Evolutionary conservation across 2,888 invertebrate species (phyloP), one percentile per base, ranked within the genome.

Genomic region (Acleris laterana): DNA sequence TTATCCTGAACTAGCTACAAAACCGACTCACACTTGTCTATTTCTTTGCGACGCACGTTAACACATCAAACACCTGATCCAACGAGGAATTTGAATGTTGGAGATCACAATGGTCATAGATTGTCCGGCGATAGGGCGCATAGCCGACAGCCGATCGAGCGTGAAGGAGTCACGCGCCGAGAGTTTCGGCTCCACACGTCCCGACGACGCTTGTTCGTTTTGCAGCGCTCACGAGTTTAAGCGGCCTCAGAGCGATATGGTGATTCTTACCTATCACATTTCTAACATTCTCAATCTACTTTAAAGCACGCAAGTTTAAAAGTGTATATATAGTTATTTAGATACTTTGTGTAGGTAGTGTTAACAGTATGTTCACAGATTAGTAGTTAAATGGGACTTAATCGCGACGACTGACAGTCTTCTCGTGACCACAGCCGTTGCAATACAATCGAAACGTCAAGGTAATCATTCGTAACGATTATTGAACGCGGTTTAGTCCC

Each of bases 131-230:
- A 85, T 87, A 85, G 59, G 57, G 49, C 76, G 79, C 87, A 90
- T 90, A 84, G 81, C 89, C 83, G 80, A 83, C 80, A 81, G 72
- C 78, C 89, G 82, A 89, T 90, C 83, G 80, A 84, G 89, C 90
- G 85, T 86, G 84, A 87, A 86, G 80, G 71, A 89, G 91, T 90
- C 90, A 90, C 91, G 91, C 88, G 88, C 85, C 84, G 83, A 82
- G 82, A 85, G 84, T 84, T 88, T 85, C 78, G 81, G 81, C 82
- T 79, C 81, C 85, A 84, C 86, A 88, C 87, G 81, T 83, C 78
- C 72, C 75, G 74, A 74, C 77, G 77, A 75, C 70, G 74, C 52
- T 61, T 65, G 62, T 71, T 70, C 71, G 65, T 69, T 67, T 71
- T 69, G 65, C 70, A 69, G 71, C 74, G 56, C 56, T 56, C 42